Evolutionary conservation across 2,113 vertebrate species (phyloP), one percentile per base, ranked within the genome.

Genomic region (Lagenorhynchus albirostris): DNA sequence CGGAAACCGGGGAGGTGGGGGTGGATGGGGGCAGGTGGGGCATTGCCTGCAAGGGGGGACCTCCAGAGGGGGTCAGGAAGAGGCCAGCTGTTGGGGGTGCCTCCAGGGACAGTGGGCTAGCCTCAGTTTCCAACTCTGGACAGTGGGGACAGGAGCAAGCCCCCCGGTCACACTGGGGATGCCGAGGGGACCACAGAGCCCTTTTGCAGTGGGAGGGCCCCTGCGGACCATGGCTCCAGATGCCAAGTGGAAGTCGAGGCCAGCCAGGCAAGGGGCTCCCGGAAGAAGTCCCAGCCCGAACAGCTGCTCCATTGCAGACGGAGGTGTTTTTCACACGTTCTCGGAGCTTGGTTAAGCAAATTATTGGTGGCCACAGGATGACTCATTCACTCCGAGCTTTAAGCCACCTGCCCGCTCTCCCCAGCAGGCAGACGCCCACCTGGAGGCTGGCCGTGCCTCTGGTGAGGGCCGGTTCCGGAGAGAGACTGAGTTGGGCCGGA

Each of bases 301-400:
- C 86, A 8, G 79, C n/a, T 38, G 25, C 74, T 38, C 31, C 14
- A 0, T n/a, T 29, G 38, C 36, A 26, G 63, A 63, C n/a, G 44
- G 89, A 36, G 55, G 68, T 76, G 86, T 84, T 97, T 92, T 97
- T 94, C 89, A 89, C 94, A 96, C 96, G 29, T 91, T 68, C 85
- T 97, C 88, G 50, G 55, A 96, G 93, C 98, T 94, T 86, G 92
- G 79, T 96, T 85, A 88, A 97, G 79, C 92, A 89, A 96, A 88
- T 84, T 87, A 93, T 84, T 95, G 94, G 94, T 96, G 74, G 71
- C 81, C 95, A 63, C 95, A 50, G 70, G 93, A 88, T 97, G 96
- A 97, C 97, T 98, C 95, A 97, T 91, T 94, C 80, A 50, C 90
- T 82, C 94, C 20, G 1, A 44, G 25, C 79, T 58, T 95, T 85